Evolutionary conservation across 1,140 invertebrate genomes (phyloP), one percentile per base, ranked within the genome.

Genomic region (Rhopalosiphum padi): DNA sequence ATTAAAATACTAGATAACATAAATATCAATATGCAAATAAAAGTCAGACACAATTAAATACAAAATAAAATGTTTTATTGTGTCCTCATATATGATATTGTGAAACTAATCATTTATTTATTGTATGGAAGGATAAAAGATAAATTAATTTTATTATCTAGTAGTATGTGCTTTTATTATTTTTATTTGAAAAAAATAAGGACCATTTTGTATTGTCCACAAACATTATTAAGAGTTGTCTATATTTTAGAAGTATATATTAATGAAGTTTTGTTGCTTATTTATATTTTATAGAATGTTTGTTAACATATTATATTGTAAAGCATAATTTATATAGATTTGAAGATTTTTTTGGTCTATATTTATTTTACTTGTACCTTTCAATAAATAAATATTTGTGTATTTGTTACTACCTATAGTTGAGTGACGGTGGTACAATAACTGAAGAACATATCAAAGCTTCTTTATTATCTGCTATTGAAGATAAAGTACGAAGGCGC

Each of bases 401-500:
- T 1, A 43, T 46, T 15, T 86, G 11, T 15, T 46, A 46, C 51
- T 15, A 37, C 83, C 23, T 48, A 41, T 37, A 92, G 91, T 92
- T 92, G 7, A 93, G 23, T 55, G 91, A 94, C 68, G 87, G 96
- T 53, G 97, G 97, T 30, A 99, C 98, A 30, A 99, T 99, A 85
- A 98, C 98, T 83, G 98, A 99, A 95, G 98, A 99, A 95, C 98
- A 99, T 95, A 98, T 99, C 88, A 97, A 98, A 95, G 98, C 97
- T 83, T 99, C 99, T 46, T 95, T 99, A 22, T 95, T 99, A 5
- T 98, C 98, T 89, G 99, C 99, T 35, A 98, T 99, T 1, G 98
- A 99, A 95, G 99, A 99, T 95, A 99, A 99, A 96, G 94, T 99
- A 91, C 97, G 97, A 94, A 96, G 98, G 93, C 96, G 97, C 94